phyloP scores from a whole-genome alignment of 2,113 vertebrate species.

The Poicephalus meyeri region DNA sequence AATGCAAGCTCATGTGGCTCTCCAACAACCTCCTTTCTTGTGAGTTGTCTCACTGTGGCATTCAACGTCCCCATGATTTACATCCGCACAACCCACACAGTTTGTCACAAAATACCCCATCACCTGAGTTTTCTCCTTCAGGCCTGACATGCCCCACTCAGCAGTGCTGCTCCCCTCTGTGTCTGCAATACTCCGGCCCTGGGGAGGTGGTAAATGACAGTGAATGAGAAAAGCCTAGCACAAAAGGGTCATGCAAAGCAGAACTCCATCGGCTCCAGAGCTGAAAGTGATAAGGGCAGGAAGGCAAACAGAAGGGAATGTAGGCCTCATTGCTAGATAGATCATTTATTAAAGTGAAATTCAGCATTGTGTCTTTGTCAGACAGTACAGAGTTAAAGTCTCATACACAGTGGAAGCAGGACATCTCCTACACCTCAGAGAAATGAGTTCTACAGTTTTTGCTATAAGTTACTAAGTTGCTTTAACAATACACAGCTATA shows the following conservation, averaged over 20 bases:
- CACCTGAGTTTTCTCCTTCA: background rate
- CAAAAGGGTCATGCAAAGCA: background rate
- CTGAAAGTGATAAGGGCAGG: background rate
- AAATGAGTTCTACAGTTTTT: slow-evolving; percentile 65
- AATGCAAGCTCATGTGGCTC: background rate
- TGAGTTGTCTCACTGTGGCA: background rate
- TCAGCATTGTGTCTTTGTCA: slow-evolving; percentile 66
- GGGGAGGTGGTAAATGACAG: background rate
- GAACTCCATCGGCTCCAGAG: background rate
- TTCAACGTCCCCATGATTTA: background rate
- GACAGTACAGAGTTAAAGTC: slow-evolving; percentile 72
- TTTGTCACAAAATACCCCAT: background rate
- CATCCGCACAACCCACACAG: background rate
- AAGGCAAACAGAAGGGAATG: background rate
- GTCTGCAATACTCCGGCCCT: background rate
- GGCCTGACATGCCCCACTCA: background rate
- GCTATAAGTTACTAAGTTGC: slow-evolving; percentile 70
- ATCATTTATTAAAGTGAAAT: slow-evolving; percentile 78
- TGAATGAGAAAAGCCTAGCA: background rate
- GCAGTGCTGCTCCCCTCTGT: background rate
- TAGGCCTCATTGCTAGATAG: slow-evolving; percentile 66
- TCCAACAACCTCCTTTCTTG: background rate
- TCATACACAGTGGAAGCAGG: slow-evolving; percentile 72
- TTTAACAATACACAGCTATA: slow-evolving; percentile 77
- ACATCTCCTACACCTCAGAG: slow-evolving; percentile 59